Evolutionary conservation across 1,140 invertebrate genomes (phyloP), one percentile per base, ranked within the genome.

Genomic region (Varroa destructor): DNA sequence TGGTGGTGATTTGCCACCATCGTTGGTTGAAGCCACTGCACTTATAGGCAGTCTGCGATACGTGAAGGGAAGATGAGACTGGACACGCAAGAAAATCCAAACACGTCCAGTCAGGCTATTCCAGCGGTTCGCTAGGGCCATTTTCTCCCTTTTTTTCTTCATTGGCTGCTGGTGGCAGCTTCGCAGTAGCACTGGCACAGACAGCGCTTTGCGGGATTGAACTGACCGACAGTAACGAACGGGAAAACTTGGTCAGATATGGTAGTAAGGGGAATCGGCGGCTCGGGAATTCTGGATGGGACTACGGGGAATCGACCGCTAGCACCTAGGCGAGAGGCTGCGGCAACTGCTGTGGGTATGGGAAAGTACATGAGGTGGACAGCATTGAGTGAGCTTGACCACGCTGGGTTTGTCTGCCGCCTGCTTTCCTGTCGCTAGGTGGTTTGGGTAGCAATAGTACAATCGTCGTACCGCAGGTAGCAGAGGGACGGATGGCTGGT

Each of bases 41-140:
- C 46, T 3, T 51, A 8, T 51, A 8, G 46, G 46, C 8, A 8
- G 46, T 51, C 46, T 46, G 61, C 12, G 8, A 12, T 36, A 12
- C 57, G 57, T 3, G 25, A 12, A 3, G 57, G 57, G 3, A 12
- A 3, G 57, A 12, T 37, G 36, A 12, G 61, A 25, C 25, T 25
- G 61, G 36, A 4, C 14, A 67, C 61, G 14, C 61, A 67, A 67
- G 40, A 46, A 67, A 67, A 46, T 67, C 61, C 40, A 10, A 67
- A 67, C 61, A 67, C 61, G 14, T 67, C 61, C 40, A 25, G 40
- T 3, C 46, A 67, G 46, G 46, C 46, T 8, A 51, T 51, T 8
- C 8, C 46, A 51, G 25, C 25, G 25, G 25, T 25, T 25, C 25
- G 25, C 25, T 25, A 25, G 25, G 46, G 46, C 46, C 46, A 8